Conservation (phyloP, 2,888 invertebrate species). For the Aspidiotus rigidus region DNA sequence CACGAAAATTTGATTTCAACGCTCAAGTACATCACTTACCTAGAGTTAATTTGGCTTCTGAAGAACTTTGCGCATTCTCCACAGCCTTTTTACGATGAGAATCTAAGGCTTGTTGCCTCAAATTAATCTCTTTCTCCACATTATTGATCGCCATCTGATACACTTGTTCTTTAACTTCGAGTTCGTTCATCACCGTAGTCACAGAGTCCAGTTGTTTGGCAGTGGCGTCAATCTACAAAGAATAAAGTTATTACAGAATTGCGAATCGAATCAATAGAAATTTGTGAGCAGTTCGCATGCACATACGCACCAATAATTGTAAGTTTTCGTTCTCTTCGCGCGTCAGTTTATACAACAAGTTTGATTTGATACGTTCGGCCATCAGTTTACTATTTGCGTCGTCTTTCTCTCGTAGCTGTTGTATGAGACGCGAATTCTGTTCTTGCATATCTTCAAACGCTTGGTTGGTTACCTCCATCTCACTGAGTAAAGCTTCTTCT, state of each 20-base stretch:
- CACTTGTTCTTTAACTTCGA: constrained; percentile 92
- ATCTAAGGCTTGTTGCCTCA: constrained; percentile 93
- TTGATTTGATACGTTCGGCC: constrained; percentile 92
- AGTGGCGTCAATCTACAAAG: constrained; percentile 12
- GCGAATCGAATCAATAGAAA: background rate
- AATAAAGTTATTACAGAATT: background rate
- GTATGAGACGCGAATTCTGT: constrained; percentile 88
- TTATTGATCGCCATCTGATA: constrained; percentile 84
- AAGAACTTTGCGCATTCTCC: constrained; percentile 93
- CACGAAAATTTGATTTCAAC: too few relatives aligned
- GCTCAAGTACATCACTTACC: constrained; percentile 45
- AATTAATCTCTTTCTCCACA: constrained; percentile 84
- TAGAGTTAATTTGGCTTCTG: constrained; percentile 90
- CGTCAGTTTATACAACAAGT: constrained; percentile 86
- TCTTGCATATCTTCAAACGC: constrained; percentile 99
- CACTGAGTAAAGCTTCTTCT: constrained; percentile 91
- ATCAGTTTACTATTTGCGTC: constrained; percentile 98
- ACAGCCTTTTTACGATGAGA: constrained; percentile 96
- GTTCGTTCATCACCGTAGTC: constrained; percentile 80
- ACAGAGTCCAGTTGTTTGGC: constrained; percentile 89
- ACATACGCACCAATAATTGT: constrained; percentile 64
- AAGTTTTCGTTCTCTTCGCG: constrained; percentile 89
- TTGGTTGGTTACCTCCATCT: constrained; percentile 98
- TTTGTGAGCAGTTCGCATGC: background rate
- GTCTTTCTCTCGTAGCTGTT: constrained; percentile 91